Percentiles rank a stretch among this genome's conserved stretches.
These are phyloP conservation scores for Apus apus DNA, from an alignment of 2,113 vertebrate species.

Conservation along the genomic window DNA sequence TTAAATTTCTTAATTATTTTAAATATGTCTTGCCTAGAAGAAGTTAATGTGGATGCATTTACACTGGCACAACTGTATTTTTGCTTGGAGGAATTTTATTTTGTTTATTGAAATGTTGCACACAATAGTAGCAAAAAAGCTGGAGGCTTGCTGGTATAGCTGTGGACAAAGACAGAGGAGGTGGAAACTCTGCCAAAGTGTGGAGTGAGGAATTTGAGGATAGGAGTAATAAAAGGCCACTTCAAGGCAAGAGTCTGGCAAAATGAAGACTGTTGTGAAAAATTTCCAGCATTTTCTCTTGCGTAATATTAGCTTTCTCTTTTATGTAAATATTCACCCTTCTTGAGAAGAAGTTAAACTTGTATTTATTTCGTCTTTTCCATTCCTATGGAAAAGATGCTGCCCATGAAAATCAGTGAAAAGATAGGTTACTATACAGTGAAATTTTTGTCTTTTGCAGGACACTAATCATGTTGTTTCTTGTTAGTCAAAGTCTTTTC, in stretches of 20 bases:
- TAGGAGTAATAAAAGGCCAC: slow-evolving; percentile 19
- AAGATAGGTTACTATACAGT: not conserved
- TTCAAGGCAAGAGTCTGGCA: slow-evolving; percentile 18
- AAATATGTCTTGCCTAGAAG: not conserved
- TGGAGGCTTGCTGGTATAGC: slow-evolving; percentile 4
- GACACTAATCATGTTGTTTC: not conserved
- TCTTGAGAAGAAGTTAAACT: not conserved
- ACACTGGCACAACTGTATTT: not conserved
- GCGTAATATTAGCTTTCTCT: slow-evolving; percentile 11
- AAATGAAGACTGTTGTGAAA: not conserved
- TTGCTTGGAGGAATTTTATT: not conserved
- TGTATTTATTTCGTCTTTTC: not conserved
- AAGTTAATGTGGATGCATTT: not conserved
- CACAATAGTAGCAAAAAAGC: slow-evolving; percentile 22
- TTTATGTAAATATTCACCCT: not conserved
- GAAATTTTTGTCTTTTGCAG: not conserved
- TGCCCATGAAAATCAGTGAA: not conserved
- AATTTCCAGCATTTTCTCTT: not conserved
- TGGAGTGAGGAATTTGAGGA: slow-evolving; percentile 37
- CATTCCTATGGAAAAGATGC: not conserved
- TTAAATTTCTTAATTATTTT: not conserved
- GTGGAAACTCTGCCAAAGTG: not conserved
- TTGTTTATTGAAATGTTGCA: slow-evolving; percentile 27
- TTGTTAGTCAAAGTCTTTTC: not conserved
- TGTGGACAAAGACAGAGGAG: slow-evolving; percentile 5